Evolutionary conservation across 2,797 vertebrate species (phyloP).

Genomic region (Eulemur coronatus): DNA sequence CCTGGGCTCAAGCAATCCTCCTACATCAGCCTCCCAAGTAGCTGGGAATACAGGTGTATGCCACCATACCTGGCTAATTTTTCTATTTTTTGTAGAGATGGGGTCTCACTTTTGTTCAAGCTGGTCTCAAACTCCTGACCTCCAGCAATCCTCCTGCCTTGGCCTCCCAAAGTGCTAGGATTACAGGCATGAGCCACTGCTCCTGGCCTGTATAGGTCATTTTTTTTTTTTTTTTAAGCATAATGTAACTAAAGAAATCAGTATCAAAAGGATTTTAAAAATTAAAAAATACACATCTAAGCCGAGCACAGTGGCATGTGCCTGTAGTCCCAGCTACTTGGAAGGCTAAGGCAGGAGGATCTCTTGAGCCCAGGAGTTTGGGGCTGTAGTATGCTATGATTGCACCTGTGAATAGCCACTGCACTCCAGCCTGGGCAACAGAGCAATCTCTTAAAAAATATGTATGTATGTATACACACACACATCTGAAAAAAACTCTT

Average conservation of each 20-base stretch:
- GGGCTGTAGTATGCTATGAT: not conserved
- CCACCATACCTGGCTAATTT: too few relatives aligned
- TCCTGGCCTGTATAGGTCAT: not conserved
- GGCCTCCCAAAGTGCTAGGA: too few relatives aligned
- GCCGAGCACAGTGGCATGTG: not conserved
- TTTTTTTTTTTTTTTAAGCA: not conserved
- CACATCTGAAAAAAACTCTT: not conserved
- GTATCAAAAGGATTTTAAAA: not conserved
- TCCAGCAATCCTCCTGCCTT: too few relatives aligned
- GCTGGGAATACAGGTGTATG: too few relatives aligned
- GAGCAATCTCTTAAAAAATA: not conserved
- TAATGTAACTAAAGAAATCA: not conserved
- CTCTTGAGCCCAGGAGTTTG: not conserved
- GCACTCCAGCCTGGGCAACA: not conserved
- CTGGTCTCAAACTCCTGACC: too few relatives aligned
- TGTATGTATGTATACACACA: not conserved
- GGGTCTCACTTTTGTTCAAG: too few relatives aligned
- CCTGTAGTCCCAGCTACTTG: not conserved
- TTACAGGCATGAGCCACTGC: too few relatives aligned
- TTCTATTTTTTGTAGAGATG: too few relatives aligned
- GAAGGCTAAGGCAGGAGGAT: not conserved
- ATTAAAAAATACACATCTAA: not conserved
- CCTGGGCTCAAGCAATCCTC: too few relatives aligned
- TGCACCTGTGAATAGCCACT: not conserved
- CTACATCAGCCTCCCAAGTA: too few relatives aligned